A percentile compares a stretch with the other conserved stretches of the same genome.
These are phyloP conservation scores for Actenoides hombroni DNA, from an alignment of 2,113 vertebrate genomes.

Conservation along the genomic window DNA sequence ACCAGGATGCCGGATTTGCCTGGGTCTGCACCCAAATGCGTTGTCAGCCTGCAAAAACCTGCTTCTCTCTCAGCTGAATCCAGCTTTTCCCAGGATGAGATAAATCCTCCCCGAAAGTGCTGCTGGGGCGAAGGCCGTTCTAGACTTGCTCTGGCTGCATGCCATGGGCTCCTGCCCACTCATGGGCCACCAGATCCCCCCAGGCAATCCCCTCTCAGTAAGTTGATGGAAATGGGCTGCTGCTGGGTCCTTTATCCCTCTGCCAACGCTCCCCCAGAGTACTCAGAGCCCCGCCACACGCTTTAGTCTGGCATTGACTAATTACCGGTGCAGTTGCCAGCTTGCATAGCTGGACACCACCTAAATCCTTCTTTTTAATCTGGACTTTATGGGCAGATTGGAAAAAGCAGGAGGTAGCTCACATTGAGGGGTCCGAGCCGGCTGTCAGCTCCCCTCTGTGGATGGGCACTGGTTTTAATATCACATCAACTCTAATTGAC, in stretches of 20 bases:
- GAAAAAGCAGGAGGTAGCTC: background rate
- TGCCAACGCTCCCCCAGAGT: fast-evolving
- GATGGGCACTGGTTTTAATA: background rate
- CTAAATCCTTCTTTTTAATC: background rate
- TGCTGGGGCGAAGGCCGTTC: background rate
- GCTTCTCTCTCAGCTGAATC: background rate
- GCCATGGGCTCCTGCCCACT: background rate
- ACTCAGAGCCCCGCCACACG: background rate
- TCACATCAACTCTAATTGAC: background rate
- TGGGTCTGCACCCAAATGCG: background rate
- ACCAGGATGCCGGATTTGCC: background rate
- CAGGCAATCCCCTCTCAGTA: background rate
- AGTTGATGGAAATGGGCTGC: background rate
- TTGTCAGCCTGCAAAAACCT: background rate
- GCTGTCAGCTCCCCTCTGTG: background rate
- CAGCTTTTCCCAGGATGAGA: background rate
- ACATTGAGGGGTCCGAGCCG: fast-evolving
- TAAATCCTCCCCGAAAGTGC: background rate
- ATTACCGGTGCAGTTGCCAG: background rate
- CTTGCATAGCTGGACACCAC: background rate
- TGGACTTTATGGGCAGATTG: background rate
- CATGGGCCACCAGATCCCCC: background rate
- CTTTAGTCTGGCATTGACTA: background rate
- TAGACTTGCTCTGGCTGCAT: background rate
- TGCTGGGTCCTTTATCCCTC: background rate